Base-by-base conservation (phyloP, 1,140 invertebrate species). In the Spodoptera litura region DNA sequence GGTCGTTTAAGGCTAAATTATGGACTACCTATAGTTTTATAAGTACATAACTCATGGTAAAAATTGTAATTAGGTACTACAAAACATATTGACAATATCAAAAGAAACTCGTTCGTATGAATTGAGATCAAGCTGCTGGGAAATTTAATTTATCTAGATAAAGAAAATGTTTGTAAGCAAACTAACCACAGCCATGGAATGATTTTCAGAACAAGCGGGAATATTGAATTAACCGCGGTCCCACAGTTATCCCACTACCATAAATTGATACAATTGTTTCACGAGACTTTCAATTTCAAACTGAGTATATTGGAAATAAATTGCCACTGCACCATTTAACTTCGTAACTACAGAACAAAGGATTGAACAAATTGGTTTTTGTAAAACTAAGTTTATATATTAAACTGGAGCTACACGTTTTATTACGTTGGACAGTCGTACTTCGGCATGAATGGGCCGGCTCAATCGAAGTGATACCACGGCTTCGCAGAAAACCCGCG, bases 191-290 rank as follows among this genome's bases (percentile, higher is more conserved):
- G 62, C 2, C 61, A 31, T 38, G 31, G 31, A 72, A 72, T 71
- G 31, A 38, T 59, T 82, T 84, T 78, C 62, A 80, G 59, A 64
- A 79, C 76, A 85, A 88, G 76, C 87, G 87, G 84, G 84, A 91
- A 89, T 80, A 83, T 74, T 76, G 83, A 81, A 61, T 58, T 79
- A 70, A 89, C 89, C 89, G 85, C 89, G 82, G 72, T 91, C 89
- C 85, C 89, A 91, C 89, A 89, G 81, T 86, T 77, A 84, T 78
- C 56, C 75, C 80, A 70, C 76, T 76, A 80, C 82, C 79, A 88
- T 89, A 87, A 86, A 89, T 82, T 78, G 80, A 78, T 81, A 82
- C 83, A 85, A 87, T 87, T 79, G 80, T 83, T 79, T 62, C 68
- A 85, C 38, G 49, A 31, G 75, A 83, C 81, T 81, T 70, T 82